phyloP scores from a whole-genome alignment of 2,888 invertebrate species.

The Spodoptera littoralis region DNA sequence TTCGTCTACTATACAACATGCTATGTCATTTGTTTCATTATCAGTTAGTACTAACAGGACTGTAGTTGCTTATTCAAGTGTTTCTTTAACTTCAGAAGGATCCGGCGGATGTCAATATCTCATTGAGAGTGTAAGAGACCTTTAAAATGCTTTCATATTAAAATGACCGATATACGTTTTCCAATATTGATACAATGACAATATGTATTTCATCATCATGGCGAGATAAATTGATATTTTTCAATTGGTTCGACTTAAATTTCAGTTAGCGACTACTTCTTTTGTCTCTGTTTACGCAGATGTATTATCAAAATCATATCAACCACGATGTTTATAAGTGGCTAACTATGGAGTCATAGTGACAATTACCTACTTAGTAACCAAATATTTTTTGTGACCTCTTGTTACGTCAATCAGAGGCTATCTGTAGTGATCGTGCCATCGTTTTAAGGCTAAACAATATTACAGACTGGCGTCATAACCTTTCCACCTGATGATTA shows the following conservation, averaged over 20 bases:
- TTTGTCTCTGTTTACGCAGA: constrained; percentile 33
- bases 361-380: constrained; percentile 55
- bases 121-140: constrained; percentile 19
- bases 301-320: constrained; percentile 43
- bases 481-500: constrained; percentile 27
- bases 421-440: constrained; percentile 62
- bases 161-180: constrained; percentile 24
- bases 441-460: constrained; percentile 41
- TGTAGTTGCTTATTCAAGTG: constrained; percentile 18
- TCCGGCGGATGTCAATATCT: constrained; percentile 20
- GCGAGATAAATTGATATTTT: constrained; percentile 12
- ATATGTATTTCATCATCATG: constrained; percentile 14
- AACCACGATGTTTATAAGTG: constrained; percentile 37
- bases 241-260: constrained; percentile 36
- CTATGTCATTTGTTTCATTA: constrained; percentile 38
- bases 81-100: constrained; percentile 30
- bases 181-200: constrained; percentile 22
- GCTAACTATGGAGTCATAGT: constrained; percentile 54
- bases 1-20: constrained; percentile 26
- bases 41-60: constrained; percentile 33
- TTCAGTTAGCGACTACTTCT: constrained; percentile 38
- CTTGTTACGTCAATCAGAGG: constrained; percentile 71
- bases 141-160: constrained; percentile 22
- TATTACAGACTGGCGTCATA: constrained; percentile 21
- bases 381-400: constrained; percentile 69